Evolutionary conservation across 2,888 invertebrate species (phyloP).

Genomic region (Drosophila greeni): DNA sequence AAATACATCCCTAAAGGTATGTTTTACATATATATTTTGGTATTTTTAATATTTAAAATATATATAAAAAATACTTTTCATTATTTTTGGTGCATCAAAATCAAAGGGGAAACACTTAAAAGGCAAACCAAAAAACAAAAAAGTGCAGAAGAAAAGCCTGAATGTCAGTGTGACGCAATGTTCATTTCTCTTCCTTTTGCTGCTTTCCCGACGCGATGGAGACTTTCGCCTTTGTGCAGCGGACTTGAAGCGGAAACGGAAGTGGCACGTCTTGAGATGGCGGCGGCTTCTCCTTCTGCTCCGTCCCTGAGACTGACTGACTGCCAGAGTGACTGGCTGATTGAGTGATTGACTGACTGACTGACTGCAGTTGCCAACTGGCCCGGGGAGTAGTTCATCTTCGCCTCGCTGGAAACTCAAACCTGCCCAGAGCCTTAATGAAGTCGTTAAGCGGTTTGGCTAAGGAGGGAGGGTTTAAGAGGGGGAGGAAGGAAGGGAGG

Average conservation of each 20-base stretch:
- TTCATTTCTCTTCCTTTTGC: conserved; percentile 50
- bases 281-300: conserved; percentile 18
- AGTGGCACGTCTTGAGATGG: conserved; percentile 66
- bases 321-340: conserved; percentile 48
- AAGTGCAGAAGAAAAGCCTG: not conserved
- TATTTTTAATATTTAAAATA: not conserved
- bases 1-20: not conserved
- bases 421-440: conserved; percentile 53
- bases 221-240: conserved; percentile 17
- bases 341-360: conserved; percentile 28
- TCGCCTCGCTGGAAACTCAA: not conserved
- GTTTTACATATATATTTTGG: not conserved
- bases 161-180: conserved; percentile 65
- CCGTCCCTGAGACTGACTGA: conserved; percentile 40
- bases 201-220: not conserved
- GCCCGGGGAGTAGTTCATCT: conserved; percentile 16
- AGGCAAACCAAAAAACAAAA: conserved; percentile 1
- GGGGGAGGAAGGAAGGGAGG: too few relatives aligned
- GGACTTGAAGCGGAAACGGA: conserved; percentile 65
- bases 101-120: conserved; percentile 46
- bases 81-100: conserved; percentile 40
- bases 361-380: conserved; percentile 38
- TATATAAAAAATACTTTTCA: too few relatives aligned
- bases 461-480: too few relatives aligned
- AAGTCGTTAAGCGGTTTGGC: conserved; percentile 59